phyloP scores from a whole-genome alignment of 2,113 vertebrate genomes.

The Haemorhous mexicanus region DNA sequence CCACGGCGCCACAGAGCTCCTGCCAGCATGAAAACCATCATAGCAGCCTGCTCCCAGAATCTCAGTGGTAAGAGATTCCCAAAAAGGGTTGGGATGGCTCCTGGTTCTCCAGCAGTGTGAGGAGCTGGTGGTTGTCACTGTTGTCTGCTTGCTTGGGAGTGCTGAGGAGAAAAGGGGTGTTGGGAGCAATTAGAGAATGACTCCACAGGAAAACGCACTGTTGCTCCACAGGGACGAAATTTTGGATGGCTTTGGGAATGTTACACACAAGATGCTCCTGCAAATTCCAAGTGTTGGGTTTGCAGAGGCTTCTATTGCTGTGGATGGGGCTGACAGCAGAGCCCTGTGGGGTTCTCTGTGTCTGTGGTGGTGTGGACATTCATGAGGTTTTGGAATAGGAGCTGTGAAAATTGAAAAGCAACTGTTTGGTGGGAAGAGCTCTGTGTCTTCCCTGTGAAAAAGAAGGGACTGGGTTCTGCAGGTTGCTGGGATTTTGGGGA shows the following conservation, averaged over 20 bases:
- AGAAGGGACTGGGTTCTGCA: not conserved
- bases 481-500: not conserved
- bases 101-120: accelerated
- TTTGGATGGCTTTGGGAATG: not conserved
- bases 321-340: accelerated
- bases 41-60: slow-evolving; percentile 62
- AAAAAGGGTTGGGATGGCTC: not conserved
- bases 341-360: not conserved
- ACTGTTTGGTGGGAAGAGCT: not conserved
- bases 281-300: not conserved
- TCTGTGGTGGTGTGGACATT: not conserved
- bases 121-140: not conserved
- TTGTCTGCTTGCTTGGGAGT: not conserved
- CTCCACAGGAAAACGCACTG: not conserved
- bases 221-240: not conserved
- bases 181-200: not conserved
- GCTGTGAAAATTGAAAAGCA: not conserved
- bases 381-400: not conserved
- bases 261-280: not conserved
- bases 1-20: not conserved
- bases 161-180: not conserved
- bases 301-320: accelerated
- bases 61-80: slow-evolving; percentile 37
- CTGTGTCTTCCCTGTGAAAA: not conserved
- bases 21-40: slow-evolving; percentile 63